phyloP scores from a whole-genome alignment of 2,888 invertebrate species.

The Synergus laeviventris region DNA sequence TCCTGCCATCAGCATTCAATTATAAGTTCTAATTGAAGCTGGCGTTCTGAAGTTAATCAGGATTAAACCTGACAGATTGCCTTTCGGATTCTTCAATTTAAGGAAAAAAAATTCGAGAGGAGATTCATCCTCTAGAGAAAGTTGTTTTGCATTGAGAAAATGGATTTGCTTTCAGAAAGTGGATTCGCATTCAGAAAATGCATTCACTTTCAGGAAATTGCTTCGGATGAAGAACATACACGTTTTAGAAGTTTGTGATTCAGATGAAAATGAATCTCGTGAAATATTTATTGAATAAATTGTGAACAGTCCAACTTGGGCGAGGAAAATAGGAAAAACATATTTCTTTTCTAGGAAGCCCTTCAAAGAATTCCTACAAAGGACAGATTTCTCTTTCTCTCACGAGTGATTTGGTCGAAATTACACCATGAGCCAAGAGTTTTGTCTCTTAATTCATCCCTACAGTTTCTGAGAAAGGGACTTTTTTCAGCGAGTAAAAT shows the following conservation, averaged over 20 bases:
- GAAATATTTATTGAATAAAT: neutral
- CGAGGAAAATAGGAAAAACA: slow-evolving; percentile 12
- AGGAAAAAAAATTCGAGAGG: neutral
- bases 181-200: too few relatives aligned
- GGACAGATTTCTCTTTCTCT: slow-evolving; percentile 26
- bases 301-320: neutral
- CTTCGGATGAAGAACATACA: neutral
- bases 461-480: slow-evolving; percentile 3
- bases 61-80: slow-evolving; percentile 3
- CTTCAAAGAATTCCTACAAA: slow-evolving; percentile 22
- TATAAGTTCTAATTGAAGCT: slow-evolving; percentile 7
- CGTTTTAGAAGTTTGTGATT: neutral
- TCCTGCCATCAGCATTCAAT: slow-evolving; percentile 4
- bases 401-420: slow-evolving; percentile 35
- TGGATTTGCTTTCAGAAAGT: neutral
- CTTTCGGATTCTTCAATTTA: neutral
- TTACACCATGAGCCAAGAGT: slow-evolving; percentile 10
- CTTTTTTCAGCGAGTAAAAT: slow-evolving; percentile 1
- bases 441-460: neutral
- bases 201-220: neutral
- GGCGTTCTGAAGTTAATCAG: slow-evolving; percentile 2
- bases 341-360: slow-evolving; percentile 19
- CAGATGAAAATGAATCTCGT: neutral
- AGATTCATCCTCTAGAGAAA: neutral
- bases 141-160: neutral